Base-by-base conservation (phyloP, 92 coral and sea anemone genomes). In the Porites cylindrica region DNA sequence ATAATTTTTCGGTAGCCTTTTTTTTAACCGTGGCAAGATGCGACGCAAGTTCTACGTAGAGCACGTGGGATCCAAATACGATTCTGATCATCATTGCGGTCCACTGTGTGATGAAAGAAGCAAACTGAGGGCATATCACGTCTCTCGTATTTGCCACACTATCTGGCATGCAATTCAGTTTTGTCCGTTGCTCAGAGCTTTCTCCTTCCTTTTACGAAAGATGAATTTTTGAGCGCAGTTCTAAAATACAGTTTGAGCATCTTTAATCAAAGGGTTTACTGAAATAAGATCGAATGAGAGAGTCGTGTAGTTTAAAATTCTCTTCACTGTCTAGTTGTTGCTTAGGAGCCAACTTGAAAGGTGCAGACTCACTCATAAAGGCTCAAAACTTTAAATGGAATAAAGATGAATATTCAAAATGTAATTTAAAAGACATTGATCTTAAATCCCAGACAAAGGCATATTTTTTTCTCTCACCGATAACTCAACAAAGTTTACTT, bases 271-370 rank as follows among this genome's bases (percentile, higher is more conserved):
- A 32, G 8, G 9, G 69, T 2, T 51, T 67, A 14, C 51, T 51
- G 8, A 20, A 32, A 52, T 43, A 16, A 0, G 52, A 17, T 16
- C 38, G 10, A 68, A 29, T 7, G 21, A 32, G 20, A 9, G 7
- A 6, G 68, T 26, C 11, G 51, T 53, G 76, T 70, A n/a, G 70
- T 81, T 81, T 68, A 32, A n/a, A 52, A 81, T 81, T 81, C 77
- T 43, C 52, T 70, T 17, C 23, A 70, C 32, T 70, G 72, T 11
- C 29, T 14, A 69, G 32, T 43, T 52, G 85, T 81, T 69, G 85
- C 85, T 70, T 53, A 53, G 85, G 64, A 32, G 85, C 54, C 8
- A 3, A 69, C 14, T 69, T 24, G 17, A 53, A 66, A 54, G 29
- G 18, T 54, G 51, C 16, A 47, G 43, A 23, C 63, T n/a, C 56